Evolutionary conservation across 2,888 invertebrate species (phyloP), one percentile per base, ranked within the genome.

Genomic region (Alloscopus bannaensis): DNA sequence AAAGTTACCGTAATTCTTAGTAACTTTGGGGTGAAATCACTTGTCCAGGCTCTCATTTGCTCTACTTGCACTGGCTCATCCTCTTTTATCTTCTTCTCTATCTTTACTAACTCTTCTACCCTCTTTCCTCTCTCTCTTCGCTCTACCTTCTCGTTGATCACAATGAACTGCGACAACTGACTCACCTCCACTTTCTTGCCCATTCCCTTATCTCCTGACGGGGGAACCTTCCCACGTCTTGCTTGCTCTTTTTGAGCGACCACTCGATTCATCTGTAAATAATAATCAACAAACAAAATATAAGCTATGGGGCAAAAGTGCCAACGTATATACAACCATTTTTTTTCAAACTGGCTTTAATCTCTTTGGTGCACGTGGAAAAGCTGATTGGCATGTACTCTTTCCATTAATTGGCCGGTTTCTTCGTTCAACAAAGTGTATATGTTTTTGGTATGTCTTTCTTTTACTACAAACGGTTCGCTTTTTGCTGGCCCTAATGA

Each of bases 331-430:
- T 40, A 40, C 40, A 68, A 26, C 6, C n/a, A n/a, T n/a, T n/a
- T n/a, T n/a, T n/a, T n/a, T n/a, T n/a, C n/a, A n/a, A n/a, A n/a
- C n/a, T n/a, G n/a, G n/a, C n/a, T n/a, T n/a, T n/a, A n/a, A n/a
- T 36, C 13, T 36, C 36, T 36, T 13, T 36, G 36, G 13, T 36
- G 36, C 8, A 36, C 6, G 13, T 6, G 36, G 8, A 13, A 36
- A n/a, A 82, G 24, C 8, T 82, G 64, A 36, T 82, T 81, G 28
- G 73, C 64, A 26, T 82, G 81, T 45, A 79, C 77, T 57, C 68
- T 72, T 11, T n/a, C 31, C 1, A 60, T 42, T 24, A 26, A 8
- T 31, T 72, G 66, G 0, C 24, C 20, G 8, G 68, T 52, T 11
- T 77, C 60, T 11, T 2, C 13, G n/a, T 64, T n/a, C 8, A n/a